Conservation (phyloP, 2,888 invertebrate genomes). For the Aromia moschata region DNA sequence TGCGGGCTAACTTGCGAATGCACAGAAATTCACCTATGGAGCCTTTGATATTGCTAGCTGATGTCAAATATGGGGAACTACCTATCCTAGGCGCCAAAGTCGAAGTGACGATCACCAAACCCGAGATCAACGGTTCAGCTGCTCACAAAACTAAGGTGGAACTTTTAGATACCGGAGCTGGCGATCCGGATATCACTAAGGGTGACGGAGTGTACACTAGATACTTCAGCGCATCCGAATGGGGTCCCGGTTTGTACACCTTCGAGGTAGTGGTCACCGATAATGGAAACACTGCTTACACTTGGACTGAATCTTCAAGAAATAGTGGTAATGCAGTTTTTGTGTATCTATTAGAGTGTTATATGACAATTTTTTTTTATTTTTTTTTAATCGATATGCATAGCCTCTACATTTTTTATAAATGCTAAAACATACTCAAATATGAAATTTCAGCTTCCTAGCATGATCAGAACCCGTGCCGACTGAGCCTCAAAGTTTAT, state of each 20-base stretch:
- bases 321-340: conserved; percentile 56
- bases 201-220: conserved; percentile 74
- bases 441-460: too few species aligned
- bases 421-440: too few species aligned
- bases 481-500: too few species aligned
- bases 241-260: conserved; percentile 64
- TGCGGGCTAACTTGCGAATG: conserved; percentile 65
- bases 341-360: too few species aligned
- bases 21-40: conserved; percentile 56
- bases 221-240: conserved; percentile 66
- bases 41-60: conserved; percentile 65
- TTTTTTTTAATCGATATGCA: too few species aligned
- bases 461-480: too few species aligned
- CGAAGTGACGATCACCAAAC: conserved; percentile 64
- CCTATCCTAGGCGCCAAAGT: conserved; percentile 69
- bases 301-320: conserved; percentile 59
- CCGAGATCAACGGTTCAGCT: conserved; percentile 55
- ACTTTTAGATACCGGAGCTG: conserved; percentile 69
- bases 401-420: too few species aligned
- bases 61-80: conserved; percentile 66
- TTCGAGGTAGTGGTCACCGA: conserved; percentile 66
- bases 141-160: conserved; percentile 61
- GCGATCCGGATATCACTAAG: conserved; percentile 72
- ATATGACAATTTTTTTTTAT: conserved; percentile 27
- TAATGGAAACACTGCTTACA: conserved; percentile 67